phyloP scores from a whole-genome alignment of 2,888 invertebrate species.

The Ptilodon capucinus region DNA sequence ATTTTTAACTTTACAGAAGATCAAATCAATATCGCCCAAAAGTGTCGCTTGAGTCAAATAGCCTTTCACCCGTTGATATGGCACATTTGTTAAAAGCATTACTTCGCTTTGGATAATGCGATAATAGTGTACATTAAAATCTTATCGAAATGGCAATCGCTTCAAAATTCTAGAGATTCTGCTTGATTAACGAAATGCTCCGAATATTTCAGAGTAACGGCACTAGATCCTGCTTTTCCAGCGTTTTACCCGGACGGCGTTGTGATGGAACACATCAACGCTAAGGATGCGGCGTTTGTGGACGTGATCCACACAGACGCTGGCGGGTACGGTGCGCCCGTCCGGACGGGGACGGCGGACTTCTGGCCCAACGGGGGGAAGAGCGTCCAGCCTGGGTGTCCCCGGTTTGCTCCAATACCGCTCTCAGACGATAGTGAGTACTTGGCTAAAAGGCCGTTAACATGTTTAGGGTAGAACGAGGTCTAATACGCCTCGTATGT shows the following conservation, averaged over 20 bases:
- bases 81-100: too few relatives aligned
- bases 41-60: too few relatives aligned
- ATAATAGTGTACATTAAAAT: too few relatives aligned
- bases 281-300: slow-evolving; percentile 82
- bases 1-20: too few relatives aligned
- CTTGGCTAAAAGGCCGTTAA: too few relatives aligned
- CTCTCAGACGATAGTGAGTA: slow-evolving; percentile 77
- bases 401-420: slow-evolving; percentile 73
- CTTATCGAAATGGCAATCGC: too few relatives aligned
- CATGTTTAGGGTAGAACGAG: too few relatives aligned
- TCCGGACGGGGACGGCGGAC: slow-evolving; percentile 81
- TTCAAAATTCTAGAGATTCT: not conserved
- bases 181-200: slow-evolving; percentile 8
- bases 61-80: too few relatives aligned
- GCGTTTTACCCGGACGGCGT: slow-evolving; percentile 80
- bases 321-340: slow-evolving; percentile 83
- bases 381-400: slow-evolving; percentile 84
- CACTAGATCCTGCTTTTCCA: slow-evolving; percentile 84
- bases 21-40: too few relatives aligned
- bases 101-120: too few relatives aligned
- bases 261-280: slow-evolving; percentile 74
- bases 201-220: slow-evolving; percentile 74
- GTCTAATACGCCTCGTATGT: too few relatives aligned
- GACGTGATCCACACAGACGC: slow-evolving; percentile 88
- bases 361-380: slow-evolving; percentile 85